Conservation (phyloP, 2,797 vertebrate species). For the Cygnus olor region DNA sequence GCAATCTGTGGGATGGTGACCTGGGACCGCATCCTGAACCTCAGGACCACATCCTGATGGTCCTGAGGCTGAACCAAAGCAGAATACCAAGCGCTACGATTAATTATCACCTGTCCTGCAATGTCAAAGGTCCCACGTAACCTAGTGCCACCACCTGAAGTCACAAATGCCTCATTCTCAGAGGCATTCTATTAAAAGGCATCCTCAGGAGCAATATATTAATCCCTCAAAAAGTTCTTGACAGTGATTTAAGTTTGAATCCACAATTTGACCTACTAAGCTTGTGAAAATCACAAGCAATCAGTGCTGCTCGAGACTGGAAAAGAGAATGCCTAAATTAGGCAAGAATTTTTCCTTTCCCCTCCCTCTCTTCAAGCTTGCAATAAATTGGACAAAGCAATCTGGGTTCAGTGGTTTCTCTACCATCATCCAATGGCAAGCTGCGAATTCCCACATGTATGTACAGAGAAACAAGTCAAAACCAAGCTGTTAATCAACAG, state of each 20-base stretch:
- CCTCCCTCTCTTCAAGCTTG: neutral
- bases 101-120: neutral
- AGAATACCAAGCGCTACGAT: neutral
- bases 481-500: neutral
- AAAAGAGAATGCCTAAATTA: slow-evolving; percentile 42
- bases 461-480: neutral
- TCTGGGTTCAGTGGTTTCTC: neutral
- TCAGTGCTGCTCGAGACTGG: neutral
- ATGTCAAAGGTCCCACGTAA: neutral
- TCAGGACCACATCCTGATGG: neutral
- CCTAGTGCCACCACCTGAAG: neutral
- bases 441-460: neutral
- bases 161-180: neutral
- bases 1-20: rapidly evolving
- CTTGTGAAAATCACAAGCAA: neutral
- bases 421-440: neutral
- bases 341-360: neutral
- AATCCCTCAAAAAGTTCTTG: neutral
- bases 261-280: neutral
- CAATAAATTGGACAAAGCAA: neutral
- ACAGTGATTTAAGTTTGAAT: neutral
- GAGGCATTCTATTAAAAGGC: neutral
- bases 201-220: neutral
- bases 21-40: too few species aligned
- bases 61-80: neutral